Evolutionary conservation across 2,888 invertebrate genomes (phyloP).

Genomic region (Acleris emargana): DNA sequence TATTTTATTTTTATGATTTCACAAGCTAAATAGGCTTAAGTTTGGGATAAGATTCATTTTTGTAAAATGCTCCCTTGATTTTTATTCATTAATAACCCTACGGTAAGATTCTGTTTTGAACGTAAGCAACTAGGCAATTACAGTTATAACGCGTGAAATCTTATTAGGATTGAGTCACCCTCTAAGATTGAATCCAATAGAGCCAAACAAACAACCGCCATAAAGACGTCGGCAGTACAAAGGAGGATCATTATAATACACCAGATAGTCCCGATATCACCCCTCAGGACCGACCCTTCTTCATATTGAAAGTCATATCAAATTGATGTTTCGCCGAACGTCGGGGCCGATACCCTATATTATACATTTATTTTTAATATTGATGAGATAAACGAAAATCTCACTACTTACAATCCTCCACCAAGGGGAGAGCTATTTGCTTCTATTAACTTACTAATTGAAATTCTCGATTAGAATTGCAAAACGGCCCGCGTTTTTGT

Average conservation of each 20-base stretch:
- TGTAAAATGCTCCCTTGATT: no score
- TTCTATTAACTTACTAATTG: conserved; percentile 22
- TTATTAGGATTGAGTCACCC: conserved; percentile 24
- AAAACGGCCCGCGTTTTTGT: conserved; percentile 15
- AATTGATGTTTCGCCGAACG: conserved; percentile 56
- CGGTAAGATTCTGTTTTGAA: neutral
- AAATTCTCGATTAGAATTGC: conserved; percentile 25
- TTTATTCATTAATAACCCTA: no score
- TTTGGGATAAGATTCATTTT: no score
- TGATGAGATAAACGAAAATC: conserved; percentile 34
- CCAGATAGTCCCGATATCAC: conserved; percentile 44
- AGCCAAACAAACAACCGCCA: conserved; percentile 47
- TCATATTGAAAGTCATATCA: conserved; percentile 54
- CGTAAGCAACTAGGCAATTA: conserved; percentile 8
- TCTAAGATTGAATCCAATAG: conserved; percentile 30
- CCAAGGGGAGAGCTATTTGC: conserved; percentile 10
- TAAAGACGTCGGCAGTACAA: conserved; percentile 59
- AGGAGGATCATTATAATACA: conserved; percentile 58
- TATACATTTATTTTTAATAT: conserved; percentile 52
- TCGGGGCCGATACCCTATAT: conserved; percentile 44
- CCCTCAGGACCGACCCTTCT: conserved; percentile 53
- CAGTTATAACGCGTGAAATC: conserved; percentile 20
- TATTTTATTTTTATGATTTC: no score
- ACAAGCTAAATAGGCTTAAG: no score
- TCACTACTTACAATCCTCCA: conserved; percentile 19